Conservation (phyloP, 2,113 vertebrate genomes). For the Cyprinus carpio region DNA sequence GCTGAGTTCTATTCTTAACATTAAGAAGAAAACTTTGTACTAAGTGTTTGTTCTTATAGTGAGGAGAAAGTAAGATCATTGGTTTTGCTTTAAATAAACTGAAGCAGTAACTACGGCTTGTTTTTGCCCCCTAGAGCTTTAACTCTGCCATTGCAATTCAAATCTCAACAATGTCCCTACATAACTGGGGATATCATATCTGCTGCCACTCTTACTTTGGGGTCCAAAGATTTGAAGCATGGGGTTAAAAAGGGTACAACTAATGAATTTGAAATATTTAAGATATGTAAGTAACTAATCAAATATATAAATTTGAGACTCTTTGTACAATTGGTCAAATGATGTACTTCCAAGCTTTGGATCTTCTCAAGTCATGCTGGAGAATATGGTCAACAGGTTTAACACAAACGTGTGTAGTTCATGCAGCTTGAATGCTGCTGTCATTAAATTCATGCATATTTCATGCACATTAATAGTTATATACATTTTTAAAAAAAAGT, state of each 20-base stretch:
- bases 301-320: neutral
- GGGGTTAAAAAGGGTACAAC: no score
- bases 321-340: neutral
- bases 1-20: neutral
- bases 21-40: slow-evolving; percentile 20
- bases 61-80: neutral
- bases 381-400: neutral
- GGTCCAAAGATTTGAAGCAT: neutral
- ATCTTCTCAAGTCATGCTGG: neutral
- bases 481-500: no score
- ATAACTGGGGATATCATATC: neutral
- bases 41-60: neutral
- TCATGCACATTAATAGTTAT: no score
- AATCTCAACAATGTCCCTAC: neutral
- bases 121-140: slow-evolving; percentile 21
- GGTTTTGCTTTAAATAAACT: neutral
- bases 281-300: neutral
- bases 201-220: neutral
- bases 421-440: no score
- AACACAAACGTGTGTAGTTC: no score
- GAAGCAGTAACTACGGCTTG: neutral
- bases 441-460: neutral
- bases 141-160: neutral
- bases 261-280: neutral
- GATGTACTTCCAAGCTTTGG: neutral